Base-by-base conservation (phyloP, 2,113 vertebrate genomes). In the Rana temporaria region DNA sequence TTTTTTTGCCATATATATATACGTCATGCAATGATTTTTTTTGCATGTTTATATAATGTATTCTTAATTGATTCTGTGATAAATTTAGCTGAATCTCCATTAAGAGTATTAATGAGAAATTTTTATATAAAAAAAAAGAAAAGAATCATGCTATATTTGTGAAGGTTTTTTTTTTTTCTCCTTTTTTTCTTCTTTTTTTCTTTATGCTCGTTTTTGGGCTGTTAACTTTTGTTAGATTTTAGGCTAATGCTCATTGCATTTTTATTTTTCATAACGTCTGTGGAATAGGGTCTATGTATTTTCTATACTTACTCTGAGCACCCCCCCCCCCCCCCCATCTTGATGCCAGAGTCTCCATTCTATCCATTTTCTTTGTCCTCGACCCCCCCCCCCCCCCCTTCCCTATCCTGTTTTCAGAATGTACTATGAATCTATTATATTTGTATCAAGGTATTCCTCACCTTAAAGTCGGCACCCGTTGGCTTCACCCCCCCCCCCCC, bases 21-120 rank as follows among this genome's bases (percentile, higher is more conserved):
- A 91, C 91, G 92, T 90, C 92, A 92, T 93, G 93, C 93, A 93
- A 92, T 92, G 89, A 85, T 86, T 91, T 92, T 92, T 87, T 90
- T 92, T 92, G 92, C 93, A 93, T 93, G 91, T 92, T 91, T 93
- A 88, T 90, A 90, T 30, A 16, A 19, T 63, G 59, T 64, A 62
- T 90, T 88, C 90, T 91, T 91, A 85, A 89, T 85, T 87, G 85
- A 91, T 88, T 88, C 91, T 90, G 69, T 63, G 32, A 77, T 92
- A 86, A 88, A 90, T 89, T 69, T 87, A 87, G 89, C 86, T 86
- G 89, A 90, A 89, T 84, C 81, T 86, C 87, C 89, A 90, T 89
- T 87, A 84, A 86, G 80, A 90, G 87, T 90, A 90, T 89, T 89
- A 89, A 81, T 59, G 12, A 30, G 34, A 68, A 38, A 68, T 38